A percentile compares a stretch with the other conserved stretches of the same genome.
phyloP scores from a whole-genome alignment of 2,888 invertebrate genomes.

The Rotaria sp. region DNA sequence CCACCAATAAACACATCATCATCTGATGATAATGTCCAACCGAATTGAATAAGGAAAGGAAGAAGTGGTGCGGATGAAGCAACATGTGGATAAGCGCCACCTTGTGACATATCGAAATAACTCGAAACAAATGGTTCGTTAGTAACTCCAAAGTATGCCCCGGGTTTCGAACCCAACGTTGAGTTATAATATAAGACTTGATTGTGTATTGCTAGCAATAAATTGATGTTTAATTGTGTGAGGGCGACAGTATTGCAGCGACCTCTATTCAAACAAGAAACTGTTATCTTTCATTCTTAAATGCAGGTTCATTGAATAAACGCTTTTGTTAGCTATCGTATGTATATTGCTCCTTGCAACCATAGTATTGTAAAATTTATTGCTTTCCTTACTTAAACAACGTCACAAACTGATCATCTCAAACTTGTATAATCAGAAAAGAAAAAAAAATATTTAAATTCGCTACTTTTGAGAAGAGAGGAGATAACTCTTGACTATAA shows the following conservation, averaged over 20 bases:
- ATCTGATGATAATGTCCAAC: background rate
- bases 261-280: background rate
- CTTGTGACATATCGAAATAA: background rate
- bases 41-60: background rate
- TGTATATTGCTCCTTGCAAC: too few species aligned
- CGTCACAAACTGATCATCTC: too few species aligned
- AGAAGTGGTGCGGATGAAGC: background rate
- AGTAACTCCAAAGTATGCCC: background rate
- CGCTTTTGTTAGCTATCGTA: too few species aligned
- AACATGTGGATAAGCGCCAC: background rate
- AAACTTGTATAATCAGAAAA: too few species aligned
- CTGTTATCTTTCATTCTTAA: too few species aligned
- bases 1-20: background rate
- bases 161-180: background rate
- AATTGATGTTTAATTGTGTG: background rate
- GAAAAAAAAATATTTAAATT: too few species aligned
- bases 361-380: too few species aligned
- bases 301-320: too few species aligned
- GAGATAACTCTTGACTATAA: too few species aligned
- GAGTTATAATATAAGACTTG: background rate
- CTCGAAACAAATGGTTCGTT: background rate
- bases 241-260: background rate
- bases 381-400: too few species aligned
- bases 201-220: background rate
- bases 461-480: too few species aligned